Conservation (phyloP, 2,888 invertebrate species). For the Zaprionus bogoriensis region DNA sequence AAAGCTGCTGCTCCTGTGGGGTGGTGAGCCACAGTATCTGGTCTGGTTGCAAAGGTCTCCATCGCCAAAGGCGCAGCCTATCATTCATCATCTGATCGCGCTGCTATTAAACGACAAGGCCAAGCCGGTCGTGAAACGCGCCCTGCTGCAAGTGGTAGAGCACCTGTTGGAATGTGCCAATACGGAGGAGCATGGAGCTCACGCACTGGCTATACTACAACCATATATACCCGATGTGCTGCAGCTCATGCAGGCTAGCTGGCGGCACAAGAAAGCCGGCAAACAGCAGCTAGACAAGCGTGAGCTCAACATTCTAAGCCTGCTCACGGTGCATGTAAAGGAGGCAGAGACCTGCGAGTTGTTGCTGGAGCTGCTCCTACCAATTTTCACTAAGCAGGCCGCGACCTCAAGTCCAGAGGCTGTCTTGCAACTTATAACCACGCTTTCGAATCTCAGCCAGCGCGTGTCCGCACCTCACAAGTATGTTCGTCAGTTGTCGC, state of each 20-base stretch:
- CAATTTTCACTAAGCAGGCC: slow-evolving; percentile 88
- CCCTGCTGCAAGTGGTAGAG: slow-evolving; percentile 89
- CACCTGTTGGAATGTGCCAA: slow-evolving; percentile 86
- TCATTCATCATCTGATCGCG: slow-evolving; percentile 87
- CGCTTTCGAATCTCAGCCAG: slow-evolving; percentile 89
- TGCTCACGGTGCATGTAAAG: slow-evolving; percentile 89
- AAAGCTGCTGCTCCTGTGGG: slow-evolving; percentile 91
- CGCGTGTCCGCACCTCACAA: slow-evolving; percentile 86
- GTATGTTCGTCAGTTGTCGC: slow-evolving; percentile 88
- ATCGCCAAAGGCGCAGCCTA: slow-evolving; percentile 83
- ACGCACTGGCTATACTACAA: slow-evolving; percentile 85
- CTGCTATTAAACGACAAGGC: slow-evolving; percentile 89
- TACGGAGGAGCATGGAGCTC: slow-evolving; percentile 84
- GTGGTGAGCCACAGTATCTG: slow-evolving; percentile 90
- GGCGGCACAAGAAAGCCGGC: slow-evolving; percentile 84
- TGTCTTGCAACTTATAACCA: slow-evolving; percentile 87
- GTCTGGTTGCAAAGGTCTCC: slow-evolving; percentile 86
- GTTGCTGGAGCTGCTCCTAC: slow-evolving; percentile 88
- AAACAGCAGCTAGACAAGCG: slow-evolving; percentile 85
- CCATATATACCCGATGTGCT: slow-evolving; percentile 90
- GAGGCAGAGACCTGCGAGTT: slow-evolving; percentile 87
- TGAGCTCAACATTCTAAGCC: slow-evolving; percentile 89
- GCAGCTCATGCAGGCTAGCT: slow-evolving; percentile 87
- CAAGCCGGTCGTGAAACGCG: slow-evolving; percentile 86
- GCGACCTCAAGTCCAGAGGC: slow-evolving; percentile 87